phyloP scores from a whole-genome alignment of 2,888 invertebrate species.

The Pelosia muscerda region DNA sequence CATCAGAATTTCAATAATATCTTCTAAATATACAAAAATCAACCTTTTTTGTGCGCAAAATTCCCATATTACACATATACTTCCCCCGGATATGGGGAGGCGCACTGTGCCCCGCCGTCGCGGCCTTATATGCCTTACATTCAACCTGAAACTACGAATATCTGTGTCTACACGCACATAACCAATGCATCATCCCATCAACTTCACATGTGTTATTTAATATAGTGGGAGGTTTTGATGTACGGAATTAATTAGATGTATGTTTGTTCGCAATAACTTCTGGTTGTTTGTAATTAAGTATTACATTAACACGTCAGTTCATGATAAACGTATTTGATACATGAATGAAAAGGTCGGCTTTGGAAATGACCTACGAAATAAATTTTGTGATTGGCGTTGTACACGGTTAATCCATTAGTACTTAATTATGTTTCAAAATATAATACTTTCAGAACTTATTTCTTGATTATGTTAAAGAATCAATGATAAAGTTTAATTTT shows the following conservation, averaged over 20 bases:
- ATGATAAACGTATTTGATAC: not conserved
- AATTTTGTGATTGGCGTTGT: not conserved
- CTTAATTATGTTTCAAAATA: too few species aligned
- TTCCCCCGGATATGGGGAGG: too few species aligned
- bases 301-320: slow-evolving; percentile 14
- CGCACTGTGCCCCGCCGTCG: too few species aligned
- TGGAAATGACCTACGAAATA: not conserved
- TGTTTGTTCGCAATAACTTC: slow-evolving; percentile 25
- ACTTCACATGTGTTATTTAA: slow-evolving; percentile 29
- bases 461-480: too few species aligned
- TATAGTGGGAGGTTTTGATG: slow-evolving; percentile 12
- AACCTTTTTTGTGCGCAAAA: too few species aligned
- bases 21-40: too few species aligned
- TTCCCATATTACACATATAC: too few species aligned
- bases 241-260: slow-evolving; percentile 36
- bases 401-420: not conserved
- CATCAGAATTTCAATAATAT: too few species aligned
- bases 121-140: too few species aligned
- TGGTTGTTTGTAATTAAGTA: slow-evolving; percentile 23
- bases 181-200: slow-evolving; percentile 39
- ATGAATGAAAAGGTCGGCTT: not conserved
- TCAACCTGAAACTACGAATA: not conserved
- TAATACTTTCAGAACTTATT: too few species aligned
- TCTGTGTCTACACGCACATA: not conserved
- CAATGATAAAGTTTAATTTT: too few species aligned